Evolutionary conservation across 1,140 invertebrate genomes (phyloP).

Genomic region (Laupala kohalensis): DNA sequence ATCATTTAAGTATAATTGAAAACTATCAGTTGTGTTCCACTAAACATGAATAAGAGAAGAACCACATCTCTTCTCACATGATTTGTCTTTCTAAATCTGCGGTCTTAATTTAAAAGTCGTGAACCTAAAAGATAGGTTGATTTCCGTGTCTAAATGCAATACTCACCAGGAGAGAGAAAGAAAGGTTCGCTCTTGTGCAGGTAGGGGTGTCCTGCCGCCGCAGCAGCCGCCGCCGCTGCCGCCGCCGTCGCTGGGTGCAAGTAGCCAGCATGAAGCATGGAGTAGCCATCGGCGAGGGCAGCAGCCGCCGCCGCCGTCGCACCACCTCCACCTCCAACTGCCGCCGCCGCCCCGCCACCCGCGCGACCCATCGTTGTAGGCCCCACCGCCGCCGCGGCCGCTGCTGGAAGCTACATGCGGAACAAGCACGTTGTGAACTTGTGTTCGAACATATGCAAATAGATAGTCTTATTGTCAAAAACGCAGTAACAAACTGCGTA

Average conservation of each 20-base stretch:
- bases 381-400: background rate
- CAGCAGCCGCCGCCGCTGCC: background rate
- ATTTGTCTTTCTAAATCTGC: too few relatives aligned
- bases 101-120: too few relatives aligned
- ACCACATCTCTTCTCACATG: too few relatives aligned
- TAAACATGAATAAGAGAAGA: too few relatives aligned
- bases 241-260: background rate
- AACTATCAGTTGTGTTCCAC: too few relatives aligned
- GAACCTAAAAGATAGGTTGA: too few relatives aligned
- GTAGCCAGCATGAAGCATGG: background rate
- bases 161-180: constrained; percentile 10
- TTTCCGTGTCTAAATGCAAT: too few relatives aligned
- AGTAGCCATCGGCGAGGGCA: background rate
- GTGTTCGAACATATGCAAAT: background rate
- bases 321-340: background rate
- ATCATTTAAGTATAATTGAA: too few relatives aligned
- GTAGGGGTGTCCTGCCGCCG: constrained; percentile 2
- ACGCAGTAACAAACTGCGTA: too few relatives aligned
- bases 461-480: background rate
- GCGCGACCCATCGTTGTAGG: background rate
- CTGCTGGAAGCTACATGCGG: background rate
- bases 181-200: constrained; percentile 10
- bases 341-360: background rate
- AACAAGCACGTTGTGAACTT: background rate
- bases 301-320: background rate